Evolutionary conservation across 2,888 invertebrate genomes (phyloP).

Genomic region (Lithophane ornitopus): DNA sequence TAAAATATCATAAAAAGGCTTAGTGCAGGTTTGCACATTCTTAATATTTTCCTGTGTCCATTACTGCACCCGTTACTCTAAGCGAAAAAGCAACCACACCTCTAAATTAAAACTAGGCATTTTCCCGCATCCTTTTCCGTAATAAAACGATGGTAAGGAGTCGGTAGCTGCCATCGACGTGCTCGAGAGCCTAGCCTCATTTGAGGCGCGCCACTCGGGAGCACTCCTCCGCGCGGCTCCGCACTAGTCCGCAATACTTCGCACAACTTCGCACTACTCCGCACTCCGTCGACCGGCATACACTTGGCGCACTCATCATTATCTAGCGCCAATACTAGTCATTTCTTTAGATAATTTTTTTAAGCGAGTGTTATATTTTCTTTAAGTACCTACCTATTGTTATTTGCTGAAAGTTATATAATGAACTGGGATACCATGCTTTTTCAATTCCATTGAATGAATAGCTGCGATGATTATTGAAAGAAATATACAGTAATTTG

Average conservation of each 20-base stretch:
- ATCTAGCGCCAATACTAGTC: conserved; percentile 48
- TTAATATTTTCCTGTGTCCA: not conserved
- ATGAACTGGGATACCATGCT: no score
- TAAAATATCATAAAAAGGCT: no score
- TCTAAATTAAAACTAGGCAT: conserved; percentile 33
- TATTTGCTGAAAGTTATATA: not conserved
- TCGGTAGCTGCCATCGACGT: conserved; percentile 56
- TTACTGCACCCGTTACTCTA: not conserved
- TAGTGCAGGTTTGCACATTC: no score
- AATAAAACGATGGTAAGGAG: conserved; percentile 52
- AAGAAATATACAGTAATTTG: no score
- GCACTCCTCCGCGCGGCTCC: conserved; percentile 42
- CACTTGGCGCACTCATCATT: conserved; percentile 63
- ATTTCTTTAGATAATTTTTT: conserved; percentile 34
- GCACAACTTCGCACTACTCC: conserved; percentile 19
- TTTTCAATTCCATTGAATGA: no score
- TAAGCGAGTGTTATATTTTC: conserved; percentile 22
- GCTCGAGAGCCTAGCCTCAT: conserved; percentile 71
- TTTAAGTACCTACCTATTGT: not conserved
- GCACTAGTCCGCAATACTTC: conserved; percentile 36
- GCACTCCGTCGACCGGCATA: conserved; percentile 46
- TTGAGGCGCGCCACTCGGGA: conserved; percentile 62
- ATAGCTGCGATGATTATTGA: no score
- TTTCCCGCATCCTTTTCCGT: conserved; percentile 39
- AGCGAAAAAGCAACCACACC: not conserved